phyloP scores from a whole-genome alignment of 2,797 vertebrate genomes.

The Iguana delicatissima region DNA sequence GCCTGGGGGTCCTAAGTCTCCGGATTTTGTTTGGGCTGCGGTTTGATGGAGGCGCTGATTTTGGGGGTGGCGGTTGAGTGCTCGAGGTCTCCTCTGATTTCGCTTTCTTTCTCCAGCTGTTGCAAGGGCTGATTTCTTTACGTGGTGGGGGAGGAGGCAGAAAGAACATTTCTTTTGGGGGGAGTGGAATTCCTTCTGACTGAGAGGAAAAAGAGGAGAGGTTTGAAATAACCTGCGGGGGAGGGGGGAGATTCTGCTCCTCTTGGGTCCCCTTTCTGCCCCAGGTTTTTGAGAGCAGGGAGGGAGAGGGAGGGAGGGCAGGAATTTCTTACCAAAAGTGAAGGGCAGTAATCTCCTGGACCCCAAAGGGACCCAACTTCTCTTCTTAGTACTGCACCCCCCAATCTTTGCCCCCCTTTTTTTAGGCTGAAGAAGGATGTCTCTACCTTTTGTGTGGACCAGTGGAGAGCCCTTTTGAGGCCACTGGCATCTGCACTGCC shows the following conservation, averaged over 20 bases:
- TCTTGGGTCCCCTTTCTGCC: slow-evolving; percentile 45
- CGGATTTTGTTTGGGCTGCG: slow-evolving; percentile 12
- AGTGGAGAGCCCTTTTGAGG: slow-evolving; percentile 43
- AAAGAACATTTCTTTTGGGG: slow-evolving; percentile 32
- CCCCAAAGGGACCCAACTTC: too few relatives aligned
- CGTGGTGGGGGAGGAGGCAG: slow-evolving; percentile 48
- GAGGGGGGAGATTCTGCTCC: neutral
- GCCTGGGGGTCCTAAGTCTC: neutral
- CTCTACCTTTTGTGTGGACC: slow-evolving; percentile 42
- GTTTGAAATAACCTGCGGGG: slow-evolving; percentile 41
- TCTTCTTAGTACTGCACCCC: neutral
- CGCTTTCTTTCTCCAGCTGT: neutral
- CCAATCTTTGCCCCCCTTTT: neutral
- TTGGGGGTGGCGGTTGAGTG: neutral
- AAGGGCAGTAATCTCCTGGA: slow-evolving; percentile 41
- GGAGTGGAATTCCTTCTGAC: slow-evolving; percentile 70
- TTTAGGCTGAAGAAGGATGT: slow-evolving; percentile 50
- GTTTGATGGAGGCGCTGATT: slow-evolving; percentile 17
- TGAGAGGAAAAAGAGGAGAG: slow-evolving; percentile 53
- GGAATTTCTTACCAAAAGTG: neutral
- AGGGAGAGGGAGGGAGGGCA: slow-evolving; percentile 22
- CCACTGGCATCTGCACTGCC: slow-evolving; percentile 42
- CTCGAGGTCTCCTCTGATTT: neutral
- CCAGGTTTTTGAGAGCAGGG: slow-evolving; percentile 56
- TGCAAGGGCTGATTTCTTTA: neutral